Base-by-base conservation (phyloP, 2,888 invertebrate species). In the Aphelenchoides bicaudatus region DNA sequence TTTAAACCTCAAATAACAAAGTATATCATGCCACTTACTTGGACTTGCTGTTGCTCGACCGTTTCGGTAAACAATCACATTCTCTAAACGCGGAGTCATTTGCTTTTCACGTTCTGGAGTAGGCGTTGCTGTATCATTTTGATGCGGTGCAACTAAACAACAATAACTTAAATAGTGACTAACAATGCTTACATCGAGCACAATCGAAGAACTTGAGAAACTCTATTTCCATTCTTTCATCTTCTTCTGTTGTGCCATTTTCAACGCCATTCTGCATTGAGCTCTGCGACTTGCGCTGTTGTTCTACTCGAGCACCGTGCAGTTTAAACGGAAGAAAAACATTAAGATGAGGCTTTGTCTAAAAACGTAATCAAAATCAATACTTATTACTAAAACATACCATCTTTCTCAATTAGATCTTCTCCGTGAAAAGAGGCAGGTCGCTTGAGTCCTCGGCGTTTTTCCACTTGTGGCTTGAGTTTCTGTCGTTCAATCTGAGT, bases 271-370 rank as follows among this genome's bases (percentile, higher is more conserved):
- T 55, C 23, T 30, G 31, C 21, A 46, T 61, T n/a, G n/a, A n/a
- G 10, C 29, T 47, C 2, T 62, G 38, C 1, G 39, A 30, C 13
- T 69, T 39, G 27, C 67, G 57, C 13, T 66, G 63, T 23, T 73
- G 69, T 39, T 70, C 70, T 1, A 74, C 58, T 5, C 71, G 57
- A 3, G 66, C 61, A 6, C 68, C 74, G 50, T 74, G 75, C 38
- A 78, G 59, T 61, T 75, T 72, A 55, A 78, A 67, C 3, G 78
- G 77, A 28, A 77, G 58, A 54, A 70, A 72, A 57, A 75, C 73
- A 56, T 62, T 70, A 10, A 78, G 56, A 16, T 68, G 62, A 13
- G 66, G 62, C 19, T 73, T 63, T 10, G 62, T 59, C 69, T 72
- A 34, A 52, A 60, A 37, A 21, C 13, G 25, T n/a, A 28, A 16